A percentile compares a stretch with the other conserved stretches of the same genome.
Evolutionary conservation across 2,113 vertebrate species (phyloP).

Genomic region (Actenoides hombroni): DNA sequence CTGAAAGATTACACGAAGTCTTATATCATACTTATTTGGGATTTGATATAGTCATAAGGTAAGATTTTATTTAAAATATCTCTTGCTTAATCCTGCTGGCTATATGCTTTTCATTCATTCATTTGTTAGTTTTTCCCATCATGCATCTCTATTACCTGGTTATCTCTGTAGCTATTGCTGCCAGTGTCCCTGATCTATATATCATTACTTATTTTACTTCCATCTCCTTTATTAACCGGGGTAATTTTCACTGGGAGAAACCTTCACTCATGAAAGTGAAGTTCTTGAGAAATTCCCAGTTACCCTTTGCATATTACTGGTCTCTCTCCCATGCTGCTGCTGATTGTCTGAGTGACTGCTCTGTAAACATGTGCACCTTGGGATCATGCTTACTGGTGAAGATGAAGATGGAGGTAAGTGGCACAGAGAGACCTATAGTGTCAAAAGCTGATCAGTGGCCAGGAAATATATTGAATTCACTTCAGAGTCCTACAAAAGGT

Average conservation of each 20-base stretch:
- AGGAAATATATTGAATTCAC: background rate
- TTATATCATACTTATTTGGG: background rate
- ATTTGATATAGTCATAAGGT: background rate
- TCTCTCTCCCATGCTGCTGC: background rate
- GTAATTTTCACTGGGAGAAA: background rate
- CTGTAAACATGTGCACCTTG: background rate
- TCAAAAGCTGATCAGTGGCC: background rate
- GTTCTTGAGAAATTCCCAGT: background rate
- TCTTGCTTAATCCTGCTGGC: background rate
- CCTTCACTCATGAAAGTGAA: background rate
- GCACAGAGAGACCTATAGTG: background rate
- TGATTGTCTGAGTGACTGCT: rapidly evolving
- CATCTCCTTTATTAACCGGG: background rate
- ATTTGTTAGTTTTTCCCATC: background rate
- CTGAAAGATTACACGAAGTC: background rate
- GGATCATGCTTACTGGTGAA: background rate
- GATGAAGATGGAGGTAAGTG: background rate
- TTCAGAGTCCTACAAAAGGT: background rate
- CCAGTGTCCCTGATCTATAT: background rate
- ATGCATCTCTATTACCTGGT: rapidly evolving
- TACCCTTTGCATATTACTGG: background rate
- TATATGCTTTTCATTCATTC: background rate
- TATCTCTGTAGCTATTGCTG: background rate
- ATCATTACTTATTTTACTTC: background rate
- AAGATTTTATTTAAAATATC: background rate